Base-by-base conservation (phyloP, 2,797 vertebrate genomes). In the Chelonia mydas region DNA sequence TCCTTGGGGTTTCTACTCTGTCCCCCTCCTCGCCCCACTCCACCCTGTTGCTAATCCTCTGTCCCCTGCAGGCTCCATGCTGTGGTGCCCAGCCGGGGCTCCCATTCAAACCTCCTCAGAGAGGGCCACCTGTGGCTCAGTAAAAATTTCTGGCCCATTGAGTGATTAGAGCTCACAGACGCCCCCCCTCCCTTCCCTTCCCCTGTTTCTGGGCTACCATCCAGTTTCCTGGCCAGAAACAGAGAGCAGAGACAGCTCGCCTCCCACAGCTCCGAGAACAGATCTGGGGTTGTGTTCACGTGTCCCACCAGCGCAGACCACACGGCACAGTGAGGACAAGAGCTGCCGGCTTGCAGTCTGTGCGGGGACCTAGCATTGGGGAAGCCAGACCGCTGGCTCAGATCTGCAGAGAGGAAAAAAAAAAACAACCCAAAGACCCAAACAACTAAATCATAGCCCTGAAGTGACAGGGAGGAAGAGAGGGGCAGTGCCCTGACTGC, bases 251-350 rank as follows among this genome's bases (percentile, higher is more conserved):
- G 92, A 94, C 95, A 82, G 95, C 74, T 84, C 2, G 74, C 96
- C 96, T 95, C 96, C 96, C 87, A 86, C 90, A 49, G 95, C 92
- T 94, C 83, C 1, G 81, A 96, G 95, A 90, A 92, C 96, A 95
- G 95, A 95, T 92, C 93, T 92, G 90, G 91, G 86, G 85, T 92
- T 93, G 85, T 92, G 94, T 77, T 87, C 95, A 50, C 68, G 81
- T 83, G 96, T 90, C 90, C 88, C 57, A 45, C 54, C 5, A 61
- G 65, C 89, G 5, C 28, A 89, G 95, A 95, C 96, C 95, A 91
- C 96, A 95, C 45, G 80, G 90, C 55, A 49, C 3, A 83, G 41
- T 17, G 55, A 76, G 79, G 86, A 74, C 78, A 25, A 3, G 74
- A 82, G 88, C 93, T 49, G 8, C 78, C 37, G 89, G 83, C 97